Base-by-base conservation (phyloP, 2,888 invertebrate genomes). In the Hermaeophaga mercurialis region DNA sequence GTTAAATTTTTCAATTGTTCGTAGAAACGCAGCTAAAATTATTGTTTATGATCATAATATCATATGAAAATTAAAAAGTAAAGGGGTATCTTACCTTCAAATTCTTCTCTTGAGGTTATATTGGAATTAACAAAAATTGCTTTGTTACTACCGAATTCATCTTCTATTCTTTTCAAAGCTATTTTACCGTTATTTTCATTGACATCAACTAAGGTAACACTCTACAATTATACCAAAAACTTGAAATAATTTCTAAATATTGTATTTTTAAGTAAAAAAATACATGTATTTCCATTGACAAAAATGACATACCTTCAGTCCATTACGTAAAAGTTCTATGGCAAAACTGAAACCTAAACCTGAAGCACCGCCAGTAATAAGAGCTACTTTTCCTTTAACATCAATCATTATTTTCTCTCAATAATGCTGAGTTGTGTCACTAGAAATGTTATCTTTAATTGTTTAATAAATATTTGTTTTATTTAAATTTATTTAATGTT, bases 301-400 rank as follows among this genome's bases (percentile, higher is more conserved):
- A 19, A 22, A 1, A 0, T n/a, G n/a, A 17, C 58, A 66, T 62
- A 74, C 74, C 68, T 69, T 66, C 15, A 66, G 73, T 49, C 79
- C 80, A 50, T 79, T 78, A 36, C 74, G 70, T 7, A 84, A 70
- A 14, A 80, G 76, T 54, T 76, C 77, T 3, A 76, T 76, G 2
- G 77, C 79, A 45, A 78, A 80, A 55, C 72, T 72, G 26, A 73
- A 75, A 1, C 83, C 83, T 33, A 83, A 80, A 0, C 83, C 82
- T n/a, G 73, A 73, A 0, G 82, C 82, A 17, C 79, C 83, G 1
- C 83, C 83, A 1, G 83, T 82, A 12, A 84, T 63, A 1, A 75
- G 34, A 26, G 69, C 73, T 15, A 72, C 64, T 65, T 73, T 74
- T 19, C 65, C 71, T 43, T 66, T 65, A 28, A 73, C 56, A 45